These are phyloP conservation scores for Actinia equina DNA, from an alignment of 64 coral and sea anemone genomes.

Conservation along the genomic window DNA sequence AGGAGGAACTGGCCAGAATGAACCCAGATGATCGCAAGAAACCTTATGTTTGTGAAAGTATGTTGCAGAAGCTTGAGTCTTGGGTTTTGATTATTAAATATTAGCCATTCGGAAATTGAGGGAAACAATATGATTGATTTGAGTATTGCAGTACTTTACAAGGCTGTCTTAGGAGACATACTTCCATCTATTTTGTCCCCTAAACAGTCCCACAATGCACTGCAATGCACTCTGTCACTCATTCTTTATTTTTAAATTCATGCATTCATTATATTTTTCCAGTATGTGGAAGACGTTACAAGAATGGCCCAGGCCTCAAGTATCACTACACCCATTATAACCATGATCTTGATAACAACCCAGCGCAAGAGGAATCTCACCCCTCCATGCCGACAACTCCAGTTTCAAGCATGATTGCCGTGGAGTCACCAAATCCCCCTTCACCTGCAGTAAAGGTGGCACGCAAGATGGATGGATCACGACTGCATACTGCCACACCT, in stretches of 20 bases:
- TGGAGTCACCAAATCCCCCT: slow-evolving; percentile 64
- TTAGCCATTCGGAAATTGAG: too few species aligned
- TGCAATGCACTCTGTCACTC: too few species aligned
- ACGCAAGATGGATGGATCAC: slow-evolving; percentile 35
- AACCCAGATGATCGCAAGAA: slow-evolving; percentile 94
- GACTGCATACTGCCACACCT: slow-evolving; percentile 45
- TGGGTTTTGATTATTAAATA: too few species aligned
- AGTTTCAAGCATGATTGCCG: slow-evolving; percentile 7
- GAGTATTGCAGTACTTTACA: too few species aligned
- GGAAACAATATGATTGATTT: too few species aligned
- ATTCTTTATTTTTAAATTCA: neutral
- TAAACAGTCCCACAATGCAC: too few species aligned
- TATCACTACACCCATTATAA: slow-evolving; percentile 98
- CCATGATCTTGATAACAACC: slow-evolving; percentile 70
- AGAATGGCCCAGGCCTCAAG: slow-evolving; percentile 96
- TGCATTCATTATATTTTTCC: neutral
- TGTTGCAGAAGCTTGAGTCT: neutral
- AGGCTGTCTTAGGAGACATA: too few species aligned
- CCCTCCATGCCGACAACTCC: slow-evolving; percentile 58
- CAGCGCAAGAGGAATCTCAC: slow-evolving; percentile 18
- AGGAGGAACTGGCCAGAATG: slow-evolving; percentile 93
- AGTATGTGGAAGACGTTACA: slow-evolving; percentile 98
- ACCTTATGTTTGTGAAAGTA: slow-evolving; percentile 98
- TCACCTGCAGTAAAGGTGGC: neutral
- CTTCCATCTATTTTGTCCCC: too few species aligned